These are phyloP conservation scores for Leucoptera coffeella DNA, from an alignment of 2,888 invertebrate genomes.

Conservation along the genomic window DNA sequence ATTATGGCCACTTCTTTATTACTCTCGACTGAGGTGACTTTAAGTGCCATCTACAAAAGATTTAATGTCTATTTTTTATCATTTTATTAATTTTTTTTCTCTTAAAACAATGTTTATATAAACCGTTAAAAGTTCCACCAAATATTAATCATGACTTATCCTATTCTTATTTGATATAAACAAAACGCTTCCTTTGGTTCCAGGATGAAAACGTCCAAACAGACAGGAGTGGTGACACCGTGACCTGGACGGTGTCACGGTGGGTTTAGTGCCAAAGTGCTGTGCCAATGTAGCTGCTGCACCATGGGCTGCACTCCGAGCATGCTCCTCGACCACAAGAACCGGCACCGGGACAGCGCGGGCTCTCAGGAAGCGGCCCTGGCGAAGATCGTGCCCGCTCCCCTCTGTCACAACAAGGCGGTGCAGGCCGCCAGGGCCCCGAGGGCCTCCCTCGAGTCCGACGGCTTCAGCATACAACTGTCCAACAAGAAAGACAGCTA, in stretches of 20 bases:
- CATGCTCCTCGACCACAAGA: constrained; percentile 56
- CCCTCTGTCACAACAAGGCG: constrained; percentile 35
- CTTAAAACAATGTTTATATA: no score
- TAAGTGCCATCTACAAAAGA: no score
- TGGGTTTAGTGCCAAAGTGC: no score
- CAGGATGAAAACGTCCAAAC: neutral
- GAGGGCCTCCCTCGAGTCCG: constrained; percentile 40
- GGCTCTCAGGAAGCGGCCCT: constrained; percentile 44
- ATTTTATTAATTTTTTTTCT: no score
- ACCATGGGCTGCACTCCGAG: constrained; percentile 60
- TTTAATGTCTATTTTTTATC: no score
- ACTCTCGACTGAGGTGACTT: no score
- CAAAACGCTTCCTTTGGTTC: no score
- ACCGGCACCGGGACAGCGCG: constrained; percentile 48
- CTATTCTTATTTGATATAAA: no score
- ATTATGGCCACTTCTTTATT: no score
- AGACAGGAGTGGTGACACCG: constrained; percentile 1
- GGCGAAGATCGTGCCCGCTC: constrained; percentile 34
- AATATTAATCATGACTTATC: no score
- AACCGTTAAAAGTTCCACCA: no score
- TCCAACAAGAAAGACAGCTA: constrained; percentile 48
- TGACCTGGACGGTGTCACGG: no score
- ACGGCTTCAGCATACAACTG: constrained; percentile 44
- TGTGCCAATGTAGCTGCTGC: constrained; percentile 9
- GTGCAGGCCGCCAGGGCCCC: constrained; percentile 40